A percentile compares a stretch with the other conserved stretches of the same genome.
phyloP scores from a whole-genome alignment of 1,140 invertebrate species.

The Aphaenogaster floridana region DNA sequence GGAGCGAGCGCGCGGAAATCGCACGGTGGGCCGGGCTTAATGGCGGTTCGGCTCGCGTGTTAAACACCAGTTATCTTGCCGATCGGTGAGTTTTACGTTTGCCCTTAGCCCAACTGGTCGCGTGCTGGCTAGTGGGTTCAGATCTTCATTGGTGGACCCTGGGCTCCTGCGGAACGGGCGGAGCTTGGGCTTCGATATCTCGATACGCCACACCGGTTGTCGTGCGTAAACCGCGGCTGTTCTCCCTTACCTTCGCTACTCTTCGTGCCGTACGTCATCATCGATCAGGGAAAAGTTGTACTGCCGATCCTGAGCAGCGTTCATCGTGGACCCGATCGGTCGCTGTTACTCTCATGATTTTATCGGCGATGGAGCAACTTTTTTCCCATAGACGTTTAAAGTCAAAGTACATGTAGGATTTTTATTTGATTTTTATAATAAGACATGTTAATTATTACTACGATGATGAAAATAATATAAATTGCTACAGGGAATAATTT shows the following conservation, averaged over 20 bases:
- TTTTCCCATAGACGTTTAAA: background rate
- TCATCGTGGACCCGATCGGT: background rate
- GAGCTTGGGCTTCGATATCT: conserved; percentile 71
- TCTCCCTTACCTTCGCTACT: background rate
- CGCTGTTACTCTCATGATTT: background rate
- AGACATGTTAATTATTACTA: background rate
- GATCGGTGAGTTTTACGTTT: conserved; percentile 83
- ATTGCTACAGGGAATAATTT: background rate
- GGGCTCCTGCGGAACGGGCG: conserved; percentile 70
- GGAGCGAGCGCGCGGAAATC: conserved; percentile 70
- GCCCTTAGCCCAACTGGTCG: conserved; percentile 80
- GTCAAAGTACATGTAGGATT: background rate
- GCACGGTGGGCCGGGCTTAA: conserved; percentile 75
- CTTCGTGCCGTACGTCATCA: conserved; percentile 35
- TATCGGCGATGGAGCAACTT: background rate
- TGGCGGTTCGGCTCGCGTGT: conserved; percentile 81
- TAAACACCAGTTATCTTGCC: conserved; percentile 82
- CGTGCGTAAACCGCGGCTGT: conserved; percentile 17
- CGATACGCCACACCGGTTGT: conserved; percentile 30
- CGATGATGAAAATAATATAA: background rate
- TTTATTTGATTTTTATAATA: background rate
- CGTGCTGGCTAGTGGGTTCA: conserved; percentile 76
- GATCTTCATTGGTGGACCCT: conserved; percentile 78
- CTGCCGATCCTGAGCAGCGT: background rate
- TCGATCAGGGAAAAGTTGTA: conserved; percentile 2